phyloP scores from a whole-genome alignment of 2,797 vertebrate species.

The Pteronotus mesoamericanus region DNA sequence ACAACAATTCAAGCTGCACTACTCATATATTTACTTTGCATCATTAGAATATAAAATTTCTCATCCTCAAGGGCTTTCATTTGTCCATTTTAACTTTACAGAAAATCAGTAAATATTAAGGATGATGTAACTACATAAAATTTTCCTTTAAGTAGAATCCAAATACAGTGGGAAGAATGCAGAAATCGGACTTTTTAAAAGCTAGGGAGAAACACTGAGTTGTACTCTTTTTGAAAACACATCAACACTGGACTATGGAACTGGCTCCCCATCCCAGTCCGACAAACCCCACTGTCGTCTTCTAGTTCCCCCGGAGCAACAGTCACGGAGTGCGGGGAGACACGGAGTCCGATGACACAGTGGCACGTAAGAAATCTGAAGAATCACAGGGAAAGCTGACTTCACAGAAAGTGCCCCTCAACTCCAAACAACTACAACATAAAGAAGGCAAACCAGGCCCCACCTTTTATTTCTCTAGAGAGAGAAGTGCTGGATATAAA shows the following conservation, averaged over 20 bases:
- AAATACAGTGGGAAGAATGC: neutral
- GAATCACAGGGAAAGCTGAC: neutral
- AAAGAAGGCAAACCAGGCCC: neutral
- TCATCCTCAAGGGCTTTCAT: neutral
- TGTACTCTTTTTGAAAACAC: neutral
- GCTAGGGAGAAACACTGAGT: neutral
- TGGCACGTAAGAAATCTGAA: neutral
- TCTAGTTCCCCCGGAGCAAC: neutral
- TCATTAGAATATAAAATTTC: neutral
- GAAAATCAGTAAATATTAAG: conserved; percentile 25
- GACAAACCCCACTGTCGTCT: neutral
- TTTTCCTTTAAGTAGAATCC: neutral
- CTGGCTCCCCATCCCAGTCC: neutral
- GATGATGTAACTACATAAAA: neutral
- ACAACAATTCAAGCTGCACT: neutral
- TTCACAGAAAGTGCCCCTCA: neutral
- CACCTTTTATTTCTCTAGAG: neutral
- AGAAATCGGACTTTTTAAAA: neutral
- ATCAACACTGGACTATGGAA: neutral
- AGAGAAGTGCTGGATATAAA: neutral
- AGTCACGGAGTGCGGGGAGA: neutral
- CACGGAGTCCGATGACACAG: neutral
- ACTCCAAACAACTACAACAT: neutral
- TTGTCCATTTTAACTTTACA: neutral
- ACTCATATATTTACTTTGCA: neutral